Percentiles rank a stretch among this genome's conserved stretches.
phyloP scores from a whole-genome alignment of 2,113 vertebrate genomes.

The Addax nasomaculatus region DNA sequence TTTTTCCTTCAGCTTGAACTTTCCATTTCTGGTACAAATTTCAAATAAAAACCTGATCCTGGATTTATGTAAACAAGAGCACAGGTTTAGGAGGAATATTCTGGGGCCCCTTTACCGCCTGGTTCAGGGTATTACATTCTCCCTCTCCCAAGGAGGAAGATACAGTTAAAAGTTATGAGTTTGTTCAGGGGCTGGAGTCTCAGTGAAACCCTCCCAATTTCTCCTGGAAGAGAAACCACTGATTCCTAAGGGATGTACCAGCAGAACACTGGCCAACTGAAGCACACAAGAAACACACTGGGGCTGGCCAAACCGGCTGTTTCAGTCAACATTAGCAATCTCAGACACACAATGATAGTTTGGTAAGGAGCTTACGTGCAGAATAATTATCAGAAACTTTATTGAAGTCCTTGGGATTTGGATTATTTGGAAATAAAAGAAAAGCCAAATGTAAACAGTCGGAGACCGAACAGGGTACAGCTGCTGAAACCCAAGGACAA shows the following conservation, averaged over 20 bases:
- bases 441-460: conserved; percentile 68
- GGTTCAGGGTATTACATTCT: conserved; percentile 25
- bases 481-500: conserved; percentile 70
- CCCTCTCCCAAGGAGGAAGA: conserved; percentile 62
- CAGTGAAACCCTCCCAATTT: conserved; percentile 13
- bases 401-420: conserved; percentile 59
- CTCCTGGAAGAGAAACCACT: conserved; percentile 46
- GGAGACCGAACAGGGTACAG: conserved; percentile 60
- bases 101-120: not conserved
- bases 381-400: conserved; percentile 72
- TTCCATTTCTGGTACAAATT: not conserved
- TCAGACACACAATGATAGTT: conserved; percentile 39
- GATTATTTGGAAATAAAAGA: conserved; percentile 74
- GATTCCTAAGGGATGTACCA: conserved; percentile 47
- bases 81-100: not conserved
- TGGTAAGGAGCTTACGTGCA: conserved; percentile 50
- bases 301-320: conserved; percentile 34
- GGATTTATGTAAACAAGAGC: conserved; percentile 46
- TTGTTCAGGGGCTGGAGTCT: conserved; percentile 23
- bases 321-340: conserved; percentile 64
- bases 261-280: conserved; percentile 48
- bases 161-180: conserved; percentile 58
- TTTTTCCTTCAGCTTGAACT: not conserved
- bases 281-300: conserved; percentile 20
- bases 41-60: conserved; percentile 51